phyloP scores from a whole-genome alignment of 2,113 vertebrate genomes.

The Phoenicopterus ruber region DNA sequence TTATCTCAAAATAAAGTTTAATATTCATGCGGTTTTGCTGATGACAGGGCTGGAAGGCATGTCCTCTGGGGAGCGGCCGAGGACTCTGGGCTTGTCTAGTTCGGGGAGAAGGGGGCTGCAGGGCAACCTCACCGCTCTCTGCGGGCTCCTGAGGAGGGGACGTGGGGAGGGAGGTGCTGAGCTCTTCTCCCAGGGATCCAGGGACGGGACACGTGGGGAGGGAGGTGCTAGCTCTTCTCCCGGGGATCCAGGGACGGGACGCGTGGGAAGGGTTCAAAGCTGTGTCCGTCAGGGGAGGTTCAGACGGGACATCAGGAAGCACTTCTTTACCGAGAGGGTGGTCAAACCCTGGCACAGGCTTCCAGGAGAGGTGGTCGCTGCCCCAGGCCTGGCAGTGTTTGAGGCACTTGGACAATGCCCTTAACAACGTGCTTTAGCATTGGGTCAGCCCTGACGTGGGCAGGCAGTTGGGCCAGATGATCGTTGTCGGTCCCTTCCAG shows the following conservation, averaged over 20 bases:
- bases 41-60: not conserved
- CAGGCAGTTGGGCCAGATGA: not conserved
- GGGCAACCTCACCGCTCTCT: no score
- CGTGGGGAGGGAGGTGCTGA: not conserved
- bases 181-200: not conserved
- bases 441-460: not conserved
- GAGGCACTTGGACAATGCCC: not conserved
- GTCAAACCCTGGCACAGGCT: not conserved
- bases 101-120: not conserved
- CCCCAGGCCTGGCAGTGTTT: not conserved
- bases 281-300: not conserved
- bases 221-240: not conserved
- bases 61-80: not conserved
- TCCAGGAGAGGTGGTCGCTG: not conserved
- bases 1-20: not conserved
- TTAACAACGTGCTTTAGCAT: not conserved
- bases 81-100: not conserved
- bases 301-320: not conserved
- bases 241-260: not conserved
- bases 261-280: not conserved
- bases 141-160: not conserved
- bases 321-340: not conserved
- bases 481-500: not conserved
- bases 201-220: not conserved
- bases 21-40: not conserved